These are phyloP conservation scores for Cervus canadensis DNA, from an alignment of 2,113 vertebrate species.

Conservation along the genomic window DNA sequence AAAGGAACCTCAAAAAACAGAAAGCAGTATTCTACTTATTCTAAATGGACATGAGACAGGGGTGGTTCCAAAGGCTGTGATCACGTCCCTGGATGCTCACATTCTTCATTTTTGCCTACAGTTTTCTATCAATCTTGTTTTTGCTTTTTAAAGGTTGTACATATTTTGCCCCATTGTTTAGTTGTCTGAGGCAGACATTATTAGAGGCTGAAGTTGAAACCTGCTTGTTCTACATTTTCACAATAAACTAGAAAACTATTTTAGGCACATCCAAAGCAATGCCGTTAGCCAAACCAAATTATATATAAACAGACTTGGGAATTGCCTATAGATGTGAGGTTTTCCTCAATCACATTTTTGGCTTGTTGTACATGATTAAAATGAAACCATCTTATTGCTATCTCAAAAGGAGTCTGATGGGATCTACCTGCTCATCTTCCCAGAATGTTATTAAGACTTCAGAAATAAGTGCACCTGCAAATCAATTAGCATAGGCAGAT, in stretches of 20 bases:
- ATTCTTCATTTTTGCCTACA: not conserved
- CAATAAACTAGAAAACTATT: not conserved
- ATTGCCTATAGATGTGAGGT: not conserved
- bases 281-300: not conserved
- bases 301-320: not conserved
- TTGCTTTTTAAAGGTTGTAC: not conserved
- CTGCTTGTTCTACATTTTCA: not conserved
- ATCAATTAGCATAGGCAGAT: conserved; percentile 34
- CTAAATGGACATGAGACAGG: not conserved
- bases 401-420: conserved; percentile 17
- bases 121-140: not conserved
- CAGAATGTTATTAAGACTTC: conserved; percentile 45
- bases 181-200: not conserved
- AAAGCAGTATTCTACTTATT: not conserved
- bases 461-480: conserved; percentile 42
- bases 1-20: not conserved
- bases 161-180: not conserved
- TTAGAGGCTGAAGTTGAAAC: not conserved
- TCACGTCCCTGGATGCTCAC: not conserved
- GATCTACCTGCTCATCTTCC: not conserved
- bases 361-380: conserved; percentile 42
- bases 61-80: not conserved
- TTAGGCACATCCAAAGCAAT: not conserved
- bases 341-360: conserved; percentile 30
- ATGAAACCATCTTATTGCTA: not conserved